Base-by-base conservation (phyloP, 2,113 vertebrate species). In the Colossoma macropomum region DNA sequence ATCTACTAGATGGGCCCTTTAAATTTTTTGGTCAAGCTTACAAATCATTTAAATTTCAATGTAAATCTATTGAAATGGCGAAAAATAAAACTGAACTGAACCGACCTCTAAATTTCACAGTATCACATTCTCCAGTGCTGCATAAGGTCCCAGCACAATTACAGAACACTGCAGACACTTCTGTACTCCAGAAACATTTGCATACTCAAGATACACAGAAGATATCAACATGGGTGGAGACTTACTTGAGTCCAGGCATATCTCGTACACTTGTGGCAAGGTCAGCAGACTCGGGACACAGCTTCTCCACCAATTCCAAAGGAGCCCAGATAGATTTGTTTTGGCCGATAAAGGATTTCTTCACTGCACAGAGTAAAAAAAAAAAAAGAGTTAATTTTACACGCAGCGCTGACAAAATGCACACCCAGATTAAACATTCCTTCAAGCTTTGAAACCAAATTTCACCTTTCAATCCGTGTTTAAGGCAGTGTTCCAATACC, bases 321-420 rank as follows among this genome's bases (percentile, higher is more conserved):
- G 98, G 98, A 69, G 96, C 98, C 94, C 97, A 99, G 90, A 99
- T 96, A 0, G 98, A 99, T 86, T 99, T 99, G 92, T 94, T 97
- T 85, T 97, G 97, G 76, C 96, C 96, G 81, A 99, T 99, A 83
- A 99, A 99, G 82, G 96, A 95, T 90, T 99, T 99, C 94, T 96
- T 99, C 80, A 91, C 98, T 99, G 90, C 91, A 86, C 60, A 82
- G 84, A 17, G 34, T 0, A 19, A 16, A 59, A 41, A 77, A 12
- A 32, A 19, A 16, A 59, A 41, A 77, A 12, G 41, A 3, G 11
- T 38, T 16, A 63, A 10, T 52, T 41, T 13, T 11, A 32, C 1
- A 30, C 1, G 15, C 38, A 38, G 23, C 10, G 17, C 30, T 6
- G 17, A 13, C 21, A 73, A 10, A 41, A 12, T 3, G 8, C 38